A percentile compares a stretch with the other conserved stretches of the same genome.
Evolutionary conservation across 2,888 invertebrate genomes (phyloP).

Genomic region (Lasiommata megera): DNA sequence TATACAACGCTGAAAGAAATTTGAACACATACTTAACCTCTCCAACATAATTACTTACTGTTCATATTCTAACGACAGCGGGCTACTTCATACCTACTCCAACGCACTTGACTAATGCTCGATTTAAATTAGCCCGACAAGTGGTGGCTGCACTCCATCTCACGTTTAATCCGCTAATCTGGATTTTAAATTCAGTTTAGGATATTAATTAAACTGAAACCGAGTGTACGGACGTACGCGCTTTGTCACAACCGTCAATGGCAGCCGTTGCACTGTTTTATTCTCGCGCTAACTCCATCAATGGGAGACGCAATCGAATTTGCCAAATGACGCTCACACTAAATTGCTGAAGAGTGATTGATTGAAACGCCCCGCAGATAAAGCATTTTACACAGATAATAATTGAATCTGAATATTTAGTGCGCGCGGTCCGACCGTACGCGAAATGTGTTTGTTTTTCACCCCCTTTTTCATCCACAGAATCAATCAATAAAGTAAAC

Average conservation of each 20-base stretch:
- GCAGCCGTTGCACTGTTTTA: conserved; percentile 69
- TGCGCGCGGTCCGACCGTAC: conserved; percentile 31
- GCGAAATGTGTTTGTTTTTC: conserved; percentile 15
- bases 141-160: conserved; percentile 40
- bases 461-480: conserved; percentile 3
- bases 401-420: conserved; percentile 65
- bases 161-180: conserved; percentile 47
- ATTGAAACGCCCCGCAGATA: conserved; percentile 61
- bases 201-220: conserved; percentile 67
- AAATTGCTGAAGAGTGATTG: conserved; percentile 74
- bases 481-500: conserved; percentile 1
- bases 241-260: conserved; percentile 68
- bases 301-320: conserved; percentile 72
- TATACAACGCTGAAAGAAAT: not conserved
- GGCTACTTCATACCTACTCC: conserved; percentile 42
- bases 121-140: conserved; percentile 53
- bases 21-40: not conserved
- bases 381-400: conserved; percentile 60
- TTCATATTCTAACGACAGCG: conserved; percentile 35
- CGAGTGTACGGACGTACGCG: conserved; percentile 47
- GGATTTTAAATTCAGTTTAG: conserved; percentile 72
- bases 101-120: conserved; percentile 49
- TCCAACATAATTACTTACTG: conserved; percentile 5
- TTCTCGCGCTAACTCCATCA: conserved; percentile 61
- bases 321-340: conserved; percentile 72